Base-by-base conservation (phyloP, 1,140 invertebrate species). In the Sminthurinus signatus region DNA sequence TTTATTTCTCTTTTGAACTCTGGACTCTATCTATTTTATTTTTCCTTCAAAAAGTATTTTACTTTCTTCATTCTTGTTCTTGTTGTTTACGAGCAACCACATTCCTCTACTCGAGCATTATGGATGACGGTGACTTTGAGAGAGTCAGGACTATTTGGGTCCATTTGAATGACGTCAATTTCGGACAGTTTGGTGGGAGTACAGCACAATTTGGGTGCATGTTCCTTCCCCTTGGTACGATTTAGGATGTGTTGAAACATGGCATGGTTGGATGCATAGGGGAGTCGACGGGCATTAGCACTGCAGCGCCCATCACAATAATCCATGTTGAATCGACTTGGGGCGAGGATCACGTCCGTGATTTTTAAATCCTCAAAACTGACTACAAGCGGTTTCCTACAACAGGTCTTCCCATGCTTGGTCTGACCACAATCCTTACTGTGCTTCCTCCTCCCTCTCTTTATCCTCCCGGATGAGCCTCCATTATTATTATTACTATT, bases 301-400 rank as follows among this genome's bases (percentile, higher is more conserved):
- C 85, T 85, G 74, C 87, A 89, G 36, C 83, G 78, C 1, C 87
- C 87, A 54, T 82, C 82, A 73, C 87, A 89, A 65, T 81, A 86
- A 17, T 85, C 86, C 1, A 86, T 86, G 72, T 88, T 86, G 72
- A 88, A 88, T 23, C 76, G 78, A 71, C 82, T 83, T 14, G 87
- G 87, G 62, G 85, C 81, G 12, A 87, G 77, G 39, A 89, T 85
- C 12, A 63, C 44, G 21, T 72, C 64, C 8, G 57, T 32, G n/a
- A 72, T 67, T 2, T 55, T 57, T 50, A 72, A 52, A n/a, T 72
- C 70, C 10, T 50, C 32, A 44, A 72, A 69, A 27, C 61, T 62
- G 36, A 72, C 59, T 48, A 57, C 60, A 27, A 72, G 61, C 0
- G 64, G 56, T 54, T 58, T 39, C 21, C 67, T 29, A 31, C 70